phyloP scores from a whole-genome alignment of 1,140 invertebrate species.

The Teleopsis dalmanni region DNA sequence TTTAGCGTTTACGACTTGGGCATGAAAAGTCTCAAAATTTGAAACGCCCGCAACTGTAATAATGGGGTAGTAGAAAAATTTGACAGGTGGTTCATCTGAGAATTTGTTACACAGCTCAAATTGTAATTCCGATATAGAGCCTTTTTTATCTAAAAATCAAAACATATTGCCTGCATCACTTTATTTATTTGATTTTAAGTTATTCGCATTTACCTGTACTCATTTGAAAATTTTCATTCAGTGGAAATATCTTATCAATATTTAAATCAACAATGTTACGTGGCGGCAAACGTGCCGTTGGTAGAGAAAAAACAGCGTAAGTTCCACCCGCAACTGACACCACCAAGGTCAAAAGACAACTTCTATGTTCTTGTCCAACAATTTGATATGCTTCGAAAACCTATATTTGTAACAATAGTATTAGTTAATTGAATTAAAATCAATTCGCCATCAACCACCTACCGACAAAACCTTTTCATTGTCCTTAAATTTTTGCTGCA shows the following conservation, averaged over 20 bases:
- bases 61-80: slow-evolving; percentile 36
- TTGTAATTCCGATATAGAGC: slow-evolving; percentile 28
- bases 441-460: slow-evolving; percentile 8
- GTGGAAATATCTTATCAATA: slow-evolving; percentile 59
- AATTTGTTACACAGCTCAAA: slow-evolving; percentile 25
- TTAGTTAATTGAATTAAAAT: neutral
- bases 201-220: slow-evolving; percentile 49
- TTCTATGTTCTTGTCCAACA: slow-evolving; percentile 35
- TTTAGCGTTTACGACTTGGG: slow-evolving; percentile 24
- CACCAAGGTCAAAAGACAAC: slow-evolving; percentile 56
- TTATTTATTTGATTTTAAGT: neutral
- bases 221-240: slow-evolving; percentile 60
- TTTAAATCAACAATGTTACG: slow-evolving; percentile 54
- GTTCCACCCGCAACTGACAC: slow-evolving; percentile 52
- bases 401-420: slow-evolving; percentile 15
- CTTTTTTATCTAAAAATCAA: slow-evolving; percentile 19
- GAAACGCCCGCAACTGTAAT: slow-evolving; percentile 13
- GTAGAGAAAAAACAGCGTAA: slow-evolving; percentile 58
- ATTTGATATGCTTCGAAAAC: slow-evolving; percentile 42
- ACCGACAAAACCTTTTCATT: slow-evolving; percentile 33
- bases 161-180: slow-evolving; percentile 5
- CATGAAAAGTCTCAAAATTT: slow-evolving; percentile 29
- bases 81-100: slow-evolving; percentile 22
- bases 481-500: slow-evolving; percentile 35
- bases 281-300: slow-evolving; percentile 50